Base-by-base conservation (phyloP, 2,888 invertebrate species). In the Pomacea canaliculata region DNA sequence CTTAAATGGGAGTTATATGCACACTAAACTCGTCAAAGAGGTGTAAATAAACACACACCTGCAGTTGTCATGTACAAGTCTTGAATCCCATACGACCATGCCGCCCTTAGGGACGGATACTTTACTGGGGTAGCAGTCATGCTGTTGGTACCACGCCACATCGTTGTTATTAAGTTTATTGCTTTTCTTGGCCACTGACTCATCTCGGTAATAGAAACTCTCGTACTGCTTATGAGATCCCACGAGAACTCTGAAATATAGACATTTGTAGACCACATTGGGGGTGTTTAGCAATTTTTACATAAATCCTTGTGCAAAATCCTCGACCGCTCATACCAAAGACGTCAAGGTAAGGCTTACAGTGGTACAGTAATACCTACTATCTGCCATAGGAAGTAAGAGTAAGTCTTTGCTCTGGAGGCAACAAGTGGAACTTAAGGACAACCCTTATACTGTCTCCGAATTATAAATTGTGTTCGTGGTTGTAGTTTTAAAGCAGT, bases 31-130 rank as follows among this genome's bases (percentile, higher is more conserved):
- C 37, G 37, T 37, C 37, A 37, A 37, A 37, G 37, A 37, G 3
- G 37, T 37, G 37, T 37, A 37, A 37, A 37, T 37, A 5, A 74
- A 27, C 70, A 19, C 70, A 19, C 19, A 73, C 73, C 68, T 73
- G 69, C 63, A 56, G 51, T 87, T 88, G 13, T 87, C 88, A 73
- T 89, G 89, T 7, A 88, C 82, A 4, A 83, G 80, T 70, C 89
- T 78, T 0, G 89, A 88, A 71, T 89, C 88, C 89, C 89, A 89
- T 10, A 89, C 76, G 5, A 88, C 83, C 77, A 89, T 82, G 10
- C 88, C 87, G 0, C 89, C 89, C 78, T 87, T 87, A 0, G 88
- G 86, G 7, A 85, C 85, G 0, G 87, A 79, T 13, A 89, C 81
- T 37, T 86, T 79, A 66, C 80, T 83, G 7, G 83, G 70, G 18